Percentiles rank a stretch among this genome's conserved stretches.
Evolutionary conservation across 64 coral and sea anemone species (phyloP).

Genomic region (Actinia tenebrosa): DNA sequence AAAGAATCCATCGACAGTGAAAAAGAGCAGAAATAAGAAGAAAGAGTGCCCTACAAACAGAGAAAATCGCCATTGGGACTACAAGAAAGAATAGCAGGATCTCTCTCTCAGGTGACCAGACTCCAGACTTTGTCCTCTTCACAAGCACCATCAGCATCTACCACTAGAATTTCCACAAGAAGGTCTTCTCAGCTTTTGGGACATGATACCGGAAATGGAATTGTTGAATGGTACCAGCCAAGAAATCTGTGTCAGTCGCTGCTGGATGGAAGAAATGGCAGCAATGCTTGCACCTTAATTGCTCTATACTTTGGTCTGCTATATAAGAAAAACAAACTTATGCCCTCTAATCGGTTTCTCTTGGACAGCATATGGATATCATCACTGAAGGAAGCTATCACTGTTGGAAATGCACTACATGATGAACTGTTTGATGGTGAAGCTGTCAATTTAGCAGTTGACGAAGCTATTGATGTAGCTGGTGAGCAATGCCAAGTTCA

Average conservation of each 20-base stretch:
- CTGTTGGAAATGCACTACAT: slow-evolving; percentile 31
- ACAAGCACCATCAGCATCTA: no score
- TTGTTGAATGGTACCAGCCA: slow-evolving; percentile 20
- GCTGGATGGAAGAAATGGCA: background rate
- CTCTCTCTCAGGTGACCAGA: slow-evolving; percentile 20
- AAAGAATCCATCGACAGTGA: slow-evolving; percentile 9
- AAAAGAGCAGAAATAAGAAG: slow-evolving; percentile 27
- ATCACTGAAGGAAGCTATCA: slow-evolving; percentile 6
- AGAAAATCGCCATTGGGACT: slow-evolving; percentile 21
- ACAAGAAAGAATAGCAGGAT: background rate
- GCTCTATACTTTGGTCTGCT: slow-evolving; percentile 26
- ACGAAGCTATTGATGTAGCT: slow-evolving; percentile 33
- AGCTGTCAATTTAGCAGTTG: slow-evolving; percentile 22
- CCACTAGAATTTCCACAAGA: no score
- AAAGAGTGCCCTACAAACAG: background rate
- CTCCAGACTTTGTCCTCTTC: no score
- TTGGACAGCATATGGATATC: background rate
- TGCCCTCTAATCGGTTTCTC: background rate
- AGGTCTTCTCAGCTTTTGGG: no score
- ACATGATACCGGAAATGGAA: no score
- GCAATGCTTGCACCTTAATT: slow-evolving; percentile 41
- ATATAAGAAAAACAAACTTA: background rate
- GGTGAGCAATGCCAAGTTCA: slow-evolving; percentile 41
- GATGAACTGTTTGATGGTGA: slow-evolving; percentile 49
- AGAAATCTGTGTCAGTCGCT: slow-evolving; percentile 16